Evolutionary conservation across 2,888 invertebrate species (phyloP), one percentile per base, ranked within the genome.

Genomic region (Psylliodes chrysocephalus): DNA sequence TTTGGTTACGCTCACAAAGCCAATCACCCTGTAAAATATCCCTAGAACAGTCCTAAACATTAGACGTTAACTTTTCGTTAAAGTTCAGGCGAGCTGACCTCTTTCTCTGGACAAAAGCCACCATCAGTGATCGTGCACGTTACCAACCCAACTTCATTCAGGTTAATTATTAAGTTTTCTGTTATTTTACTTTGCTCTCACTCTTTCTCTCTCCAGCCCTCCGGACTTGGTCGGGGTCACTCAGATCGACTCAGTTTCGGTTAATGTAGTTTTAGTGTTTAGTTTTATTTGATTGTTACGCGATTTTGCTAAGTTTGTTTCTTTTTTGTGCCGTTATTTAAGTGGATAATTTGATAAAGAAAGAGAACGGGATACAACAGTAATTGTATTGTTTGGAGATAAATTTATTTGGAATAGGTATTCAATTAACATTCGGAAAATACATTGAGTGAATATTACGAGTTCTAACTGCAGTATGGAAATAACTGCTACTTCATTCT

Each of bases 81-180:
- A 7, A 35, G 35, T 35, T 35, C 4, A 14, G 35, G n/a, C 35
- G 4, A 22, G 12, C 28, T 47, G 25, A 47, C 25, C 47, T 28
- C 25, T 28, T 25, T 28, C 47, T 15, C 1, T 35, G 56, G 46
- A 56, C 56, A 56, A 56, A 56, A 56, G 56, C 46, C 25, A 28
- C 47, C n/a, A 10, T 35, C n/a, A 35, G 47, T 25, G 25, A 47
- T 47, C 47, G 47, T 47, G 47, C 47, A 10, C 56, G 33, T 12
- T 56, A n/a, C 46, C 42, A 38, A 49, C 61, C 46, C 42, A 38
- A 49, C 61, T 49, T 49, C 46, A 49, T 61, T 44, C 46, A 35
- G 44, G 61, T 64, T 61, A 60, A 64, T 64, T 64, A 61, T 64
- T 56, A 47, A 61, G 52, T 61, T 52, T 64, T 52, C 55, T 30